phyloP scores from a whole-genome alignment of 2,797 vertebrate species.

The Characodon lateralis region DNA sequence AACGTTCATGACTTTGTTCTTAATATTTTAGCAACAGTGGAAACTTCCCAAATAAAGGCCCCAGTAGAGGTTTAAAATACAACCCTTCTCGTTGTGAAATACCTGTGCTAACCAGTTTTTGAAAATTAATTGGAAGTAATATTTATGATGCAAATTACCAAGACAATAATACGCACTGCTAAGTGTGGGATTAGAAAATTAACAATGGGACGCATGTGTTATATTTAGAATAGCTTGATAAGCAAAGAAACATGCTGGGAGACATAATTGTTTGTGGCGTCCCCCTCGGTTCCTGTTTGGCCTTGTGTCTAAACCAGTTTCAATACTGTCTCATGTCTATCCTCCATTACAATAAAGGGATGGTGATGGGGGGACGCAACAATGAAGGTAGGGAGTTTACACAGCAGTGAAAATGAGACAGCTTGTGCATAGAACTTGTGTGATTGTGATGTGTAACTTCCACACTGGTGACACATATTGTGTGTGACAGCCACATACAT shows the following conservation, averaged over 20 bases:
- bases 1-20: not conserved
- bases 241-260: conserved; percentile 46
- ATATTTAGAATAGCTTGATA: conserved; percentile 72
- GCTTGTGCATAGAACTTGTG: not conserved
- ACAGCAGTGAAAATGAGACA: conserved; percentile 4
- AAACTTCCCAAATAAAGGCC: not conserved
- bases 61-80: not conserved
- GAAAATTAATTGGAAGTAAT: not conserved
- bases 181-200: conserved; percentile 33
- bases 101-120: not conserved
- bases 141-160: conserved; percentile 33
- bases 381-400: conserved; percentile 10
- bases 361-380: conserved; percentile 35
- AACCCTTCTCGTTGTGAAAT: not conserved
- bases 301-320: conserved; percentile 61
- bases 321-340: conserved; percentile 62
- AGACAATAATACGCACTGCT: conserved; percentile 71
- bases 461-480: conserved; percentile 25
- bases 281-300: conserved; percentile 69
- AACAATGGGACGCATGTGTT: conserved; percentile 65
- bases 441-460: conserved; percentile 9
- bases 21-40: not conserved
- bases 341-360: conserved; percentile 8
- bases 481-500: conserved; percentile 16
- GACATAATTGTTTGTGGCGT: conserved; percentile 74